phyloP scores from a whole-genome alignment of 2,888 invertebrate genomes.

The Dastarcus helophoroides region DNA sequence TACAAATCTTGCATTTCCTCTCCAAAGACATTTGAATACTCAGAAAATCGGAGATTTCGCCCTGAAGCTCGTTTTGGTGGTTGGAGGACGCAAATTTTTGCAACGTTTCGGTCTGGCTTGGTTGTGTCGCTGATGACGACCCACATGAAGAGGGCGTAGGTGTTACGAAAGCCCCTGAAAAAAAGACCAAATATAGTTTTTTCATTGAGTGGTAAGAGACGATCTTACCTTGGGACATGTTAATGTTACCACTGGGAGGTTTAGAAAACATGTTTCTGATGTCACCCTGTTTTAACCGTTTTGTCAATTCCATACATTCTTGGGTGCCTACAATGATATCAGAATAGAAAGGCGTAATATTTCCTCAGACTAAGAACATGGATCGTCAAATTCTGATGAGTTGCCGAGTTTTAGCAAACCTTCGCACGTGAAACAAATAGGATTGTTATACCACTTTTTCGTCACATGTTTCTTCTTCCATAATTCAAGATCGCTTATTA shows the following conservation, averaged over 20 bases:
- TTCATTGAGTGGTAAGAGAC: not conserved
- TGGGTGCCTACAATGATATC: too few relatives aligned
- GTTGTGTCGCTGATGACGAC: slow-evolving; percentile 29
- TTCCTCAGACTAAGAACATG: too few relatives aligned
- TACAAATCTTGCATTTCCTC: slow-evolving; percentile 38
- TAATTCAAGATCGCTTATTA: too few relatives aligned
- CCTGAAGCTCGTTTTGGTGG: slow-evolving; percentile 3
- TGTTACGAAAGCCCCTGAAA: slow-evolving; percentile 7
- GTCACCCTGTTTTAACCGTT: slow-evolving; percentile 41
- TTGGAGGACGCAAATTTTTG: slow-evolving; percentile 13
- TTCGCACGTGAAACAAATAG: too few relatives aligned
- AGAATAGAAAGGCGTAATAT: too few relatives aligned
- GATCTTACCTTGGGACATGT: slow-evolving; percentile 32
- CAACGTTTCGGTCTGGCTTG: slow-evolving; percentile 40
- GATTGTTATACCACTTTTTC: too few relatives aligned
- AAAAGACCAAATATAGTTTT: too few relatives aligned
- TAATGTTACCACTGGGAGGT: slow-evolving; percentile 38
- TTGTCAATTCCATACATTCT: slow-evolving; percentile 14
- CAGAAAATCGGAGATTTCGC: slow-evolving; percentile 30
- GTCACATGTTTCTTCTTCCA: too few relatives aligned
- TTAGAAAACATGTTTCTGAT: slow-evolving; percentile 45
- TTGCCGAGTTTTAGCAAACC: too few relatives aligned
- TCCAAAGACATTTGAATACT: slow-evolving; percentile 16
- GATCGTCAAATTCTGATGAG: too few relatives aligned
- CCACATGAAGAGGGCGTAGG: not conserved